Conservation (phyloP, 2,113 vertebrate species). For the Cyanistes caeruleus region DNA sequence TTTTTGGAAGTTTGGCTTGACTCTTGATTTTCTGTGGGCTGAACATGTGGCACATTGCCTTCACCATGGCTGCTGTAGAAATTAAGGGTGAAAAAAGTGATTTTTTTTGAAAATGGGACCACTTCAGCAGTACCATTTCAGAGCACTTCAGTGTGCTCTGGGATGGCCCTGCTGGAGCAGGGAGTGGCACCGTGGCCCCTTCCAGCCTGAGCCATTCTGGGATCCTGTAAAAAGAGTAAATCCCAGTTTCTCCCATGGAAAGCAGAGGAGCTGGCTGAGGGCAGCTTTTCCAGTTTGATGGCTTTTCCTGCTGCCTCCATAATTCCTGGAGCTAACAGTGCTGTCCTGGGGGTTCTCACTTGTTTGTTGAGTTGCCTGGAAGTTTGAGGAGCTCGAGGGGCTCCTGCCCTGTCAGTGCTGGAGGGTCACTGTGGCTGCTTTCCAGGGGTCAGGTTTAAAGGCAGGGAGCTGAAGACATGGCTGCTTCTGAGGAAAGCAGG, state of each 20-base stretch:
- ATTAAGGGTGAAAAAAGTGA: not conserved
- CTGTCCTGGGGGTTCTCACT: not conserved
- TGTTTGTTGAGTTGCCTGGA: not conserved
- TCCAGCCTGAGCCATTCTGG: not conserved
- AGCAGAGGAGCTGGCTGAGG: not conserved
- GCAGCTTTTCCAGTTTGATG: not conserved
- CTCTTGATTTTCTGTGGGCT: not conserved
- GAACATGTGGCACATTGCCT: fast-evolving
- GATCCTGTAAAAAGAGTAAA: fast-evolving
- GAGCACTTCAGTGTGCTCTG: not conserved
- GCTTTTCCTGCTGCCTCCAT: not conserved
- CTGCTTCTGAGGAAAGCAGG: not conserved
- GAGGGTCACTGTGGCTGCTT: not conserved
- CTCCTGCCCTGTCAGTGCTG: not conserved
- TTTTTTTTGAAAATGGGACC: not conserved
- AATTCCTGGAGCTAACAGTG: not conserved
- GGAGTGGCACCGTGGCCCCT: not conserved
- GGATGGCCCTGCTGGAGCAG: not conserved
- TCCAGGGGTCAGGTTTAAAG: not conserved
- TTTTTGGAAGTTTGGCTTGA: not conserved
- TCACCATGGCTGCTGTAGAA: not conserved
- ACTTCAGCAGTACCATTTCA: not conserved
- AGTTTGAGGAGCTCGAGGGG: not conserved
- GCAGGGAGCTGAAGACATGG: not conserved
- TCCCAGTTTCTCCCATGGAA: fast-evolving